A percentile compares a stretch with the other conserved stretches of the same genome.
phyloP scores from a whole-genome alignment of 2,113 vertebrate genomes.

The Lutjanus erythropterus region DNA sequence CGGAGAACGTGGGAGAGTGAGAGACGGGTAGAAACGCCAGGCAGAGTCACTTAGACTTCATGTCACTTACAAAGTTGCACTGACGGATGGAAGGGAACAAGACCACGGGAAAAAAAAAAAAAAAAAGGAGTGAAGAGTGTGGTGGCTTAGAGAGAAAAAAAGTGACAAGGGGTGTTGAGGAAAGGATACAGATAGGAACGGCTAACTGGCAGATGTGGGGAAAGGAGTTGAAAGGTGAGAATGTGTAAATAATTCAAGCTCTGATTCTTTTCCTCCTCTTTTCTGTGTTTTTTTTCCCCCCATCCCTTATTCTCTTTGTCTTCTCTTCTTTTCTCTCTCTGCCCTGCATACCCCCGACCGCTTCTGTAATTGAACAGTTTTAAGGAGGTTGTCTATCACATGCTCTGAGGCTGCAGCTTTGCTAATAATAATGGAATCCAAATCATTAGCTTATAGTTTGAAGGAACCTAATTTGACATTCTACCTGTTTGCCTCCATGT shows the following conservation, averaged over 20 bases:
- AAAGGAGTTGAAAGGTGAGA: constrained; percentile 37
- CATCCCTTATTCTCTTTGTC: constrained; percentile 7
- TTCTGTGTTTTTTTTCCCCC: neutral
- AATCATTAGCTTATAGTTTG: constrained; percentile 56
- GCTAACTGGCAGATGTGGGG: constrained; percentile 1
- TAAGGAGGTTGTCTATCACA: constrained; percentile 49
- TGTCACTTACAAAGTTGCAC: constrained; percentile 35
- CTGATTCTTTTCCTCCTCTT: neutral
- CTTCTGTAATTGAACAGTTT: constrained; percentile 64
- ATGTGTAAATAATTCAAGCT: constrained; percentile 37
- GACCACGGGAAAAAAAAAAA: constrained; percentile 14
- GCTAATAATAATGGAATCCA: constrained; percentile 43
- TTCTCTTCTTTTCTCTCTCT: constrained; percentile 10
- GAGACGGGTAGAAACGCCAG: constrained; percentile 20
- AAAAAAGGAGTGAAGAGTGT: neutral
- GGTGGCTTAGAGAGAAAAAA: constrained; percentile 19
- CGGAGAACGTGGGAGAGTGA: constrained; percentile 33
- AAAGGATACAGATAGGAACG: neutral
- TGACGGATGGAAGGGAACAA: constrained; percentile 39
- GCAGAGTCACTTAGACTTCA: constrained; percentile 39
- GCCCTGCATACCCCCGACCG: constrained; percentile 21
- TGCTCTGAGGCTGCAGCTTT: constrained; percentile 45
- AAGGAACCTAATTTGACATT: constrained; percentile 64
- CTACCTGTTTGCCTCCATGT: constrained; percentile 52
- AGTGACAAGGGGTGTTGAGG: constrained; percentile 27